Percentiles rank a stretch among this genome's conserved stretches.
Evolutionary conservation across 2,888 invertebrate species (phyloP).

Genomic region (Alsophila aescularia): DNA sequence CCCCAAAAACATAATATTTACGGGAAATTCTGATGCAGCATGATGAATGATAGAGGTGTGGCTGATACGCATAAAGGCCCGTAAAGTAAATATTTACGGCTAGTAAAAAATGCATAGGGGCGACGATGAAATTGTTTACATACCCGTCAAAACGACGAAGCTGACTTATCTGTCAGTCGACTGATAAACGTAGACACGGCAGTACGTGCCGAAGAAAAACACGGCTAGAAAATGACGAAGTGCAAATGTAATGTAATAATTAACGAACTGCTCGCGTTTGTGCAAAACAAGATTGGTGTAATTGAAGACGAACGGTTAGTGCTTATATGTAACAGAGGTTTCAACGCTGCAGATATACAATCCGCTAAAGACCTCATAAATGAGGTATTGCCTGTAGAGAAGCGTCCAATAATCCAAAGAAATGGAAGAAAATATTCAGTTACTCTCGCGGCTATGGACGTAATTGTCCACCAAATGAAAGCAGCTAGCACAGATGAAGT

Average conservation of each 20-base stretch:
- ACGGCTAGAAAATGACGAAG: slow-evolving; percentile 10
- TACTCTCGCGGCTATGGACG: slow-evolving; percentile 11
- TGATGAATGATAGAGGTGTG: slow-evolving; percentile 22
- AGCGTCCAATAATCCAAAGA: background rate
- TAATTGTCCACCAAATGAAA: slow-evolving; percentile 13
- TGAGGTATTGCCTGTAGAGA: background rate
- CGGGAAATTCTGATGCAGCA: background rate
- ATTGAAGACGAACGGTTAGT: slow-evolving; percentile 23
- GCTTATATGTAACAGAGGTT: slow-evolving; percentile 21
- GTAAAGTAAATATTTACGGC: slow-evolving; percentile 13
- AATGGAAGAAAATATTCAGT: slow-evolving; percentile 17
- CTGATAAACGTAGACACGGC: slow-evolving; percentile 14
- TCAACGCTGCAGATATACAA: slow-evolving; percentile 13
- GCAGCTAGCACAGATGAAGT: background rate
- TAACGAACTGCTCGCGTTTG: slow-evolving; percentile 24
- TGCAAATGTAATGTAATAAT: slow-evolving; percentile 22
- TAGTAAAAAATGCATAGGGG: slow-evolving; percentile 19
- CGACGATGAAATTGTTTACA: slow-evolving; percentile 8
- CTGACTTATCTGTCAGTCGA: slow-evolving; percentile 19
- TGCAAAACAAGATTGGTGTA: slow-evolving; percentile 22
- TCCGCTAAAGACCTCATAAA: slow-evolving; percentile 5
- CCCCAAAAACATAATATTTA: background rate
- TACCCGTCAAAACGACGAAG: too few relatives aligned
- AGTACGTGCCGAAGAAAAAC: slow-evolving; percentile 7
- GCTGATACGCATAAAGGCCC: slow-evolving; percentile 3